Percentiles rank a stretch among this genome's conserved stretches.
These are phyloP conservation scores for Sitobion miscanthi DNA, from an alignment of 1,140 invertebrate genomes.

Conservation along the genomic window DNA sequence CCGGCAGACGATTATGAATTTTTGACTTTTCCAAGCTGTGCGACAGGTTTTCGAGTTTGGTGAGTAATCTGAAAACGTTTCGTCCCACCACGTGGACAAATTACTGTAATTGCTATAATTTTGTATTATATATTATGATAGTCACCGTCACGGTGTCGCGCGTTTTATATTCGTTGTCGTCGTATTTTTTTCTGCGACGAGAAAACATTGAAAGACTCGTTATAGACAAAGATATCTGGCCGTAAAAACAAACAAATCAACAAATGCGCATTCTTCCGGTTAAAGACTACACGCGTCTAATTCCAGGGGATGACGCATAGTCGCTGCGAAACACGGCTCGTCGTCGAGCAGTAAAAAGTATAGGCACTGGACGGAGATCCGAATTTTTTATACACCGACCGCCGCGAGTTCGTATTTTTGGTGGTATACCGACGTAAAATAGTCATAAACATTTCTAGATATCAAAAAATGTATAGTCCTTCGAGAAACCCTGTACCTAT, in stretches of 20 bases:
- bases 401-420: background rate
- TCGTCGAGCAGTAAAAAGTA: background rate
- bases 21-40: background rate
- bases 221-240: background rate
- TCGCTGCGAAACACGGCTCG: background rate
- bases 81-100: background rate
- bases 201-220: too few species aligned
- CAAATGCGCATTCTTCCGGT: background rate
- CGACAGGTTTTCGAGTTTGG: background rate
- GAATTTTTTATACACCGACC: background rate
- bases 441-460: background rate
- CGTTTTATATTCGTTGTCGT: background rate
- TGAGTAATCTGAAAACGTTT: background rate
- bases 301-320: slow-evolving; percentile 16
- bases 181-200: background rate
- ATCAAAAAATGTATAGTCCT: background rate
- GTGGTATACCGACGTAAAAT: background rate
- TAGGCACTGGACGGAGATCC: background rate
- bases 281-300: background rate
- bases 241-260: background rate
- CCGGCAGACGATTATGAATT: background rate
- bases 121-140: background rate
- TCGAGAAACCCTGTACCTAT: too few species aligned
- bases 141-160: background rate
- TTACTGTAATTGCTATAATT: background rate